A percentile compares a stretch with the other conserved stretches of the same genome.
Conservation (phyloP, 2,113 vertebrate species). For the Uria lomvia region DNA sequence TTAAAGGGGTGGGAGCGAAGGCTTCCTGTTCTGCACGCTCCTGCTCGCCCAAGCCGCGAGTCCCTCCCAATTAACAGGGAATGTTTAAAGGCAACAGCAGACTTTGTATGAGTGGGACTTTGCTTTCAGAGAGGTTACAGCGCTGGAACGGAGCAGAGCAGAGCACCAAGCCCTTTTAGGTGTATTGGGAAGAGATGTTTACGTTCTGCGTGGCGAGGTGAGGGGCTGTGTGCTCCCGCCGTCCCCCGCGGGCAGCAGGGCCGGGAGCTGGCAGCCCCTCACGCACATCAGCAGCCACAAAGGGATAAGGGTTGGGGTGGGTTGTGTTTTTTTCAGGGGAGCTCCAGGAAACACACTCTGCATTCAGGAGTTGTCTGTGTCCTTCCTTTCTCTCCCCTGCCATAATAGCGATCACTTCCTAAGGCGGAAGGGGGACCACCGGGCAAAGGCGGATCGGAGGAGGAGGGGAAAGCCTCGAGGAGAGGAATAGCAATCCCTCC, state of each 20-base stretch:
- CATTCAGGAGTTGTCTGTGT: slow-evolving; percentile 49
- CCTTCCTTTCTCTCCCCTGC: slow-evolving; percentile 21
- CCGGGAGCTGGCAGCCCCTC: neutral
- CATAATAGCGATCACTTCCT: slow-evolving; percentile 46
- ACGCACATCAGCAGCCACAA: neutral
- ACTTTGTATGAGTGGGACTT: accelerated
- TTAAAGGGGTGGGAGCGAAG: accelerated
- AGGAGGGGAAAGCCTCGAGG: slow-evolving; percentile 42
- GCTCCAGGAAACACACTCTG: neutral
- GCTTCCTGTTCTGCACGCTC: neutral
- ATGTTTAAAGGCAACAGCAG: neutral
- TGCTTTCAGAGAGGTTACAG: neutral
- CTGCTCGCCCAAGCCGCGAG: neutral
- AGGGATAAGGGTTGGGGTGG: neutral
- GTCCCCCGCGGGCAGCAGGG: neutral
- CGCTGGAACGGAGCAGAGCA: neutral
- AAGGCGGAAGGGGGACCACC: slow-evolving; percentile 40
- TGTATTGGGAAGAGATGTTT: neutral
- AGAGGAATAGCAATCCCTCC: slow-evolving; percentile 35
- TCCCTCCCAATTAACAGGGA: accelerated
- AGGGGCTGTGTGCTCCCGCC: neutral
- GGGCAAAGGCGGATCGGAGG: neutral
- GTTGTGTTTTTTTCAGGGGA: neutral
- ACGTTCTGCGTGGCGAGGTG: neutral
- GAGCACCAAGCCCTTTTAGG: neutral